Conservation (phyloP, 1,140 invertebrate genomes). For the Saccostrea cuccullata region DNA sequence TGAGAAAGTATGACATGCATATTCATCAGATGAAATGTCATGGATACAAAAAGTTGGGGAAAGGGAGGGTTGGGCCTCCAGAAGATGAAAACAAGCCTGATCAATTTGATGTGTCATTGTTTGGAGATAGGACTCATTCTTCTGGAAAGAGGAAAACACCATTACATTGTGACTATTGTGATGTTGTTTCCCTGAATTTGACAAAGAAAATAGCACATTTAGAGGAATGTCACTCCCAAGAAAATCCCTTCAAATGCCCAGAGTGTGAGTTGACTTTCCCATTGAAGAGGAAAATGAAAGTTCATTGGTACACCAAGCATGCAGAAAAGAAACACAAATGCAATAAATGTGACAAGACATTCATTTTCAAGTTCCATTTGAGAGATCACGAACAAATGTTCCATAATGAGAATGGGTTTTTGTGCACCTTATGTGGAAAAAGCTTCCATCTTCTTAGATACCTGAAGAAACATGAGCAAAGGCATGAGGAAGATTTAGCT, state of each 20-base stretch:
- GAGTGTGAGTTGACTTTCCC: constrained; percentile 20
- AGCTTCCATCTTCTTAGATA: constrained; percentile 78
- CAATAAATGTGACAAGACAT: constrained; percentile 39
- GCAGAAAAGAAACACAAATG: constrained; percentile 38
- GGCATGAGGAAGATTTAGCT: constrained; percentile 45
- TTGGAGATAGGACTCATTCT: constrained; percentile 29
- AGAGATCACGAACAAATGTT: constrained; percentile 67
- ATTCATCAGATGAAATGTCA: constrained; percentile 46
- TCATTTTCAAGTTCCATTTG: constrained; percentile 44
- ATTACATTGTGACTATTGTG: constrained; percentile 8
- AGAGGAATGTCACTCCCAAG: not conserved
- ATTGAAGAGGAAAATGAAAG: constrained; percentile 38
- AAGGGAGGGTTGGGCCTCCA: constrained; percentile 31
- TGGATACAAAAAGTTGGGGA: constrained; percentile 29
- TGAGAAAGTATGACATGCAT: constrained; percentile 48
- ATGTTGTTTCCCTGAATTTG: constrained; percentile 5
- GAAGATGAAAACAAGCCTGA: constrained; percentile 26
- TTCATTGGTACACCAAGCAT: constrained; percentile 11
- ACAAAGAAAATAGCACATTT: constrained; percentile 29
- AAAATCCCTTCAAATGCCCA: constrained; percentile 25
- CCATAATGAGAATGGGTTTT: constrained; percentile 74
- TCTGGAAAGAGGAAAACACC: constrained; percentile 13
- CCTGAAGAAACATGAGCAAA: constrained; percentile 85
- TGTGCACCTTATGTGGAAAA: constrained; percentile 76
- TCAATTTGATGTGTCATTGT: constrained; percentile 16